Percentiles rank a stretch among this genome's conserved stretches.
Conservation (phyloP, 2,888 invertebrate species). For the Drosophila anomalata region DNA sequence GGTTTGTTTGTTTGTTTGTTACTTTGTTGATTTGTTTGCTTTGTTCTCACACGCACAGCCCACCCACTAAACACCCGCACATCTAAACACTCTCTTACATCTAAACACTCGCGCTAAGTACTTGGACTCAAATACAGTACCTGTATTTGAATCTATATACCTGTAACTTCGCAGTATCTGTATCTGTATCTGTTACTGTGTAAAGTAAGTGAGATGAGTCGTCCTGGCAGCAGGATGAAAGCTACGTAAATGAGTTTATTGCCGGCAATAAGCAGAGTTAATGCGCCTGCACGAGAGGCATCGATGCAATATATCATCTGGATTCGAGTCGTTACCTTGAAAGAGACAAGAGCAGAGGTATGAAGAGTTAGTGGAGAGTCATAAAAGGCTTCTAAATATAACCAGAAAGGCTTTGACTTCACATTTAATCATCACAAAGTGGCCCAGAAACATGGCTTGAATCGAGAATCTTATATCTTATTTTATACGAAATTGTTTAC, state of each 20-base stretch:
- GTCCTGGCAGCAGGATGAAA: constrained; percentile 21
- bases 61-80: constrained; percentile 20
- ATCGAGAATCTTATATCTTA: background rate
- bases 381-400: constrained; percentile 24
- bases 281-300: constrained; percentile 43
- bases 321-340: constrained; percentile 42
- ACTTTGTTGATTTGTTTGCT: constrained; percentile 24
- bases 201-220: constrained; percentile 10
- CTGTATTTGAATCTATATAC: constrained; percentile 10
- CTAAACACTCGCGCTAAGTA: constrained; percentile 28
- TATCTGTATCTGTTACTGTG: background rate
- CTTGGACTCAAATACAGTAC: constrained; percentile 20
- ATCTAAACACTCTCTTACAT: constrained; percentile 6
- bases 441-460: background rate
- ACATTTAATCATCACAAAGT: constrained; percentile 9
- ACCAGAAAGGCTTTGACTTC: constrained; percentile 4
- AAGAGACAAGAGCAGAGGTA: constrained; percentile 27
- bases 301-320: constrained; percentile 44
- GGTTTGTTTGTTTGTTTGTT: constrained; percentile 35
- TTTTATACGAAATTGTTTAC: background rate
- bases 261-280: constrained; percentile 39
- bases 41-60: constrained; percentile 5
- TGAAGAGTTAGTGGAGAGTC: constrained; percentile 21
- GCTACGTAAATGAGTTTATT: constrained; percentile 43
- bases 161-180: background rate